Conservation (phyloP, 2,888 invertebrate genomes). For the Ryuthela nishihirai region DNA sequence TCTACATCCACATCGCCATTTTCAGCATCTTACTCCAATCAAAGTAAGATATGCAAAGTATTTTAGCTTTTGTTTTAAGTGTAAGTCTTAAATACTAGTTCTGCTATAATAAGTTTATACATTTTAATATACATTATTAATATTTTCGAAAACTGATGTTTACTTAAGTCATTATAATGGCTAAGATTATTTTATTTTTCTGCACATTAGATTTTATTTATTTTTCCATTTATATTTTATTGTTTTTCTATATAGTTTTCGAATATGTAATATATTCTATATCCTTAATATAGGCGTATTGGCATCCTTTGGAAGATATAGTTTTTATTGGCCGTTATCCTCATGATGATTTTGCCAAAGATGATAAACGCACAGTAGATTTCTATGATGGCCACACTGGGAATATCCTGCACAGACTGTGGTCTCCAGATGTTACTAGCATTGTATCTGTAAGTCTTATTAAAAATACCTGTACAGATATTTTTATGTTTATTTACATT, state of each 20-base stretch:
- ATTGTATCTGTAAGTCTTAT: constrained; percentile 6
- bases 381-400: constrained; percentile 50
- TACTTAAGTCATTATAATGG: too few relatives aligned
- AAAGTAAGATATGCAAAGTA: constrained; percentile 49
- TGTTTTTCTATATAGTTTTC: background rate
- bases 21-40: constrained; percentile 53
- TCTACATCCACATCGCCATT: constrained; percentile 47
- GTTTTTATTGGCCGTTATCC: constrained; percentile 53
- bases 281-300: constrained; percentile 51
- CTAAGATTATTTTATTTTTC: too few relatives aligned
- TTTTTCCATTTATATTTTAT: background rate
- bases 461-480: too few relatives aligned
- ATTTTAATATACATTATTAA: too few relatives aligned
- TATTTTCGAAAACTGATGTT: too few relatives aligned
- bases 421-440: background rate
- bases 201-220: too few relatives aligned
- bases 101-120: too few relatives aligned
- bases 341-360: constrained; percentile 47
- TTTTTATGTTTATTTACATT: too few relatives aligned
- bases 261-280: too few relatives aligned
- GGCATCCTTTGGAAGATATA: constrained; percentile 53
- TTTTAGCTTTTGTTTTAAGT: too few relatives aligned
- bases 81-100: too few relatives aligned
- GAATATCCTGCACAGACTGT: constrained; percentile 35
- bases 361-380: constrained; percentile 50